phyloP scores from a whole-genome alignment of 2,888 invertebrate species.

The Drosophila mettleri region DNA sequence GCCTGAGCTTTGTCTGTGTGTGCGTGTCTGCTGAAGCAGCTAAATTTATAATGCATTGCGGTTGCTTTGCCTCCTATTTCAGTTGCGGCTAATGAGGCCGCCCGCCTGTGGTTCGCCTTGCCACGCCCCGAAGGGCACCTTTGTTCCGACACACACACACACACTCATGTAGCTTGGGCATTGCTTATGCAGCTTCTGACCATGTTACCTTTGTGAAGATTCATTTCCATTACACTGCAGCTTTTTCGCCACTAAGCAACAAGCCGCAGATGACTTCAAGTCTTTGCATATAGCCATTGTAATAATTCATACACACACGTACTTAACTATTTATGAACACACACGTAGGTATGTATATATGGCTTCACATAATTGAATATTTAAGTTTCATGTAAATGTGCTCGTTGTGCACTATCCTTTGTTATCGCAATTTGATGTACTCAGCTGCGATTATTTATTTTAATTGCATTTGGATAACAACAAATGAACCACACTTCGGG shows the following conservation, averaged over 20 bases:
- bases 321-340: constrained; percentile 63
- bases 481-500: constrained; percentile 48
- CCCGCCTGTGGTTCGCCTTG: constrained; percentile 38
- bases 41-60: constrained; percentile 75
- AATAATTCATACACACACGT: constrained; percentile 63
- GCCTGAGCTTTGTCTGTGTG: constrained; percentile 2
- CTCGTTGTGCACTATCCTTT: constrained; percentile 1
- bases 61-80: constrained; percentile 37
- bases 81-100: constrained; percentile 69
- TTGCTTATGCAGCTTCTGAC: constrained; percentile 38
- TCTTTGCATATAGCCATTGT: constrained; percentile 42
- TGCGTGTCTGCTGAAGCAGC: constrained; percentile 51
- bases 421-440: constrained; percentile 30
- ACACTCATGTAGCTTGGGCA: constrained; percentile 27
- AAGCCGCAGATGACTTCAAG: constrained; percentile 21
- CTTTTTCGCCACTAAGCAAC: constrained; percentile 30
- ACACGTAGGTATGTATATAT: not conserved
- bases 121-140: constrained; percentile 24
- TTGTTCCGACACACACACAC: constrained; percentile 48
- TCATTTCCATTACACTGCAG: constrained; percentile 72
- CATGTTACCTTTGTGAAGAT: constrained; percentile 38
- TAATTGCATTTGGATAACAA: constrained; percentile 26
- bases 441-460: constrained; percentile 28
- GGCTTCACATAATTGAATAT: constrained; percentile 72
- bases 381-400: constrained; percentile 54